phyloP scores from a whole-genome alignment of 2,113 vertebrate species.

The Tachysurus fulvidraco region DNA sequence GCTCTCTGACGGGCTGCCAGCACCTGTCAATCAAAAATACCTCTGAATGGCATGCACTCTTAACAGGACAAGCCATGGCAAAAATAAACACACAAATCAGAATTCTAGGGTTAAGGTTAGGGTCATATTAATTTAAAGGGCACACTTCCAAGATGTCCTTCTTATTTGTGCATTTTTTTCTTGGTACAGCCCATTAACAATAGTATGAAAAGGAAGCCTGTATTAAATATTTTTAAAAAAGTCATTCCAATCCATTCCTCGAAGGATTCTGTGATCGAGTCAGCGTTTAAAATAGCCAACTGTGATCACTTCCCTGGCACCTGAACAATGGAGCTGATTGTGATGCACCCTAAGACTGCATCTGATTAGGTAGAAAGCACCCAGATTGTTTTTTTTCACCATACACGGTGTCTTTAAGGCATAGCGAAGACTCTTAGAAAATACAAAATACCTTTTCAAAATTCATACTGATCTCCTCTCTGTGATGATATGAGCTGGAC shows the following conservation, averaged over 20 bases:
- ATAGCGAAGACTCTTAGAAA: too few relatives aligned
- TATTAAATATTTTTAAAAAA: too few relatives aligned
- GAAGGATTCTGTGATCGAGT: too few relatives aligned
- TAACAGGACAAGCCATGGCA: background rate
- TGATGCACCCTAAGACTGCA: background rate
- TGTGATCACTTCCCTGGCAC: too few relatives aligned
- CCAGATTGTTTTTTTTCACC: background rate
- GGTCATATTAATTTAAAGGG: background rate
- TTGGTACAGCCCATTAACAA: background rate
- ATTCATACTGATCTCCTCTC: slow-evolving; percentile 27
- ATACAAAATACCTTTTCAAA: slow-evolving; percentile 65
- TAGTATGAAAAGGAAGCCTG: background rate
- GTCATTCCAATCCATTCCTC: background rate
- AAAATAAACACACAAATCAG: background rate
- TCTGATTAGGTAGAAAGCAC: too few relatives aligned
- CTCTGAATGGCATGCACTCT: slow-evolving; percentile 10
- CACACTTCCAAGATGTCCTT: background rate
- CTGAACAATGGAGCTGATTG: too few relatives aligned
- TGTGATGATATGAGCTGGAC: background rate
- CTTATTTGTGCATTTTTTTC: background rate
- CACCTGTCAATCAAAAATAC: slow-evolving; percentile 63
- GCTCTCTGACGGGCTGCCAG: slow-evolving; percentile 69
- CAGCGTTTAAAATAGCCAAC: too few relatives aligned
- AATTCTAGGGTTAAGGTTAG: background rate
- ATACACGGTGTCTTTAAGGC: background rate